These are phyloP conservation scores for Brachypteracias leptosomus DNA, from an alignment of 2,113 vertebrate species.

Conservation along the genomic window DNA sequence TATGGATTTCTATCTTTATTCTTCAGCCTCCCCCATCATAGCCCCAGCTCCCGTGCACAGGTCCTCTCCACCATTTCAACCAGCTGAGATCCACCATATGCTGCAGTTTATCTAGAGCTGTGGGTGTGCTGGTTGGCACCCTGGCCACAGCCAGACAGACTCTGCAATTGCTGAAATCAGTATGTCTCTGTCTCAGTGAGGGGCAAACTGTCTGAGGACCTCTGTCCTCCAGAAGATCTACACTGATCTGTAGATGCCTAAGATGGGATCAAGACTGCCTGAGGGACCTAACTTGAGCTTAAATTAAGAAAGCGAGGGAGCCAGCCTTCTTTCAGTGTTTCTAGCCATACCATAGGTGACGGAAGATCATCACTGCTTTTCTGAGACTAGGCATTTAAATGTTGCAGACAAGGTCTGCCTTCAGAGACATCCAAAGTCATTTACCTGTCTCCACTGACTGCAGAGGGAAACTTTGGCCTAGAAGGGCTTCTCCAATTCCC, in stretches of 20 bases:
- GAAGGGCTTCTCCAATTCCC: background rate
- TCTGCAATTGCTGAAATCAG: background rate
- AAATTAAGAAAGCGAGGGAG: background rate
- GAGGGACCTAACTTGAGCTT: background rate
- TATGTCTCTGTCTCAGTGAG: accelerated
- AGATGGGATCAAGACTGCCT: background rate
- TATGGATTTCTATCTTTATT: background rate
- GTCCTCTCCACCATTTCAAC: background rate
- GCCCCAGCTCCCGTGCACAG: background rate
- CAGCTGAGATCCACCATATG: background rate
- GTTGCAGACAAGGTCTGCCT: background rate
- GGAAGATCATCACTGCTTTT: background rate
- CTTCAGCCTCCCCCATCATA: background rate
- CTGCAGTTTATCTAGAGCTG: background rate
- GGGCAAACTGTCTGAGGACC: background rate
- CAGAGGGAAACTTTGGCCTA: background rate
- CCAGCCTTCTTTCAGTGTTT: background rate
- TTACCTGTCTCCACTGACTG: background rate
- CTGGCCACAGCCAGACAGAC: background rate
- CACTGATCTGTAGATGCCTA: background rate
- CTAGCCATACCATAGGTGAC: background rate
- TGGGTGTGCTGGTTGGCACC: background rate
- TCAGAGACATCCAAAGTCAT: background rate
- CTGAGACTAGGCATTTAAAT: background rate
- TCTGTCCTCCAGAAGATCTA: background rate